Base-by-base conservation (phyloP, 2,888 invertebrate genomes). In the Phalera bucephala region DNA sequence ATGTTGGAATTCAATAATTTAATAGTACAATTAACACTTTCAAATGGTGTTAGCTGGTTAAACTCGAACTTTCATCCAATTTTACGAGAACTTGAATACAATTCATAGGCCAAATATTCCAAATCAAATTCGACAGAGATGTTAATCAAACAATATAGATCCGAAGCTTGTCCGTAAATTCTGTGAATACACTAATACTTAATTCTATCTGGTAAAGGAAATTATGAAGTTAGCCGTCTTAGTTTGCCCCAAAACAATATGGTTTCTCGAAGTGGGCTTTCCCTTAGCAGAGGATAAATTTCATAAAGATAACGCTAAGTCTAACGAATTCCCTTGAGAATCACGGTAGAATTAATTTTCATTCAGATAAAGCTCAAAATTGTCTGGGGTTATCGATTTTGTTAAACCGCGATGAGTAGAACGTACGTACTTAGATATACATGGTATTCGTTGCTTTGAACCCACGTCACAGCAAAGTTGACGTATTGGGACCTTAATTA, bases 381-480 rank as follows among this genome's bases (percentile, higher is more conserved):
- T 22, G 34, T 42, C 35, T 28, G 33, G 37, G 26, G 27, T 36
- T 31, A 39, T 47, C 50, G 45, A 54, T 52, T 58, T 53, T 48
- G 34, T 45, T 27, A 30, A 40, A 30, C 37, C 36, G 38, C 34
- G 35, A 42, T 38, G 45, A 45, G 40, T 44, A 52, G 21, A 40
- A 51, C 56, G n/a, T n/a, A n/a, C 53, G 43, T 61, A 49, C 44
- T 54, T 64, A 58, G 52, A 53, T 58, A 62, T 52, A 50, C 41
- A 54, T 39, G 44, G 67, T 67, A 66, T 58, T 53, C 66, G 59
- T 68, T 68, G 66, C 70, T 73, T 71, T 64, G 64, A 76, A 76
- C 76, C 78, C 79, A 80, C 72, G 72, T 80, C 78, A 79, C 62
- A 71, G 65, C 46, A 70, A 78, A 79, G 73, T 81, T 80, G 75